Conservation (phyloP, 2,113 vertebrate genomes). For the Arvicanthis niloticus region DNA sequence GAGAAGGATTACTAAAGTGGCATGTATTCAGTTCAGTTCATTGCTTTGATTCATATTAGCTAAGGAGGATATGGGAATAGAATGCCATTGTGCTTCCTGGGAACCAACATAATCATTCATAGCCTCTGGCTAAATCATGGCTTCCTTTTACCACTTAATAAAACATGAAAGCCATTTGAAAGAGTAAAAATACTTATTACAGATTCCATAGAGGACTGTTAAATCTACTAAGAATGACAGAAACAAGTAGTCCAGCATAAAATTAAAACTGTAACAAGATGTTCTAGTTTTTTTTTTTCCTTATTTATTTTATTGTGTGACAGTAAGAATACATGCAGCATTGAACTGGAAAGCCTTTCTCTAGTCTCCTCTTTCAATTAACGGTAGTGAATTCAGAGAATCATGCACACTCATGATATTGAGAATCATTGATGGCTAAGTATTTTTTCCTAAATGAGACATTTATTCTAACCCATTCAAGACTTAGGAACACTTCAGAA, state of each 20-base stretch:
- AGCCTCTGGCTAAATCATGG: background rate
- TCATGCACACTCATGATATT: background rate
- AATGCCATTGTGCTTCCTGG: background rate
- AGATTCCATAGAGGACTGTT: background rate
- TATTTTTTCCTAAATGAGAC: background rate
- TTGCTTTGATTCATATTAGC: background rate
- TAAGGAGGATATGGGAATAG: background rate
- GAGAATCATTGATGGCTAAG: background rate
- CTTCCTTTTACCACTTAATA: conserved; percentile 9
- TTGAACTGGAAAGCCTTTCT: background rate
- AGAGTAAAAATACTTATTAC: background rate
- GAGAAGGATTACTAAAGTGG: background rate
- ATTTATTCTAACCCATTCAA: background rate
- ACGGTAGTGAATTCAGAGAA: too few species aligned
- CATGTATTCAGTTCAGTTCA: background rate
- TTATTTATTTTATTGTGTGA: background rate
- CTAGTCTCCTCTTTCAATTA: background rate
- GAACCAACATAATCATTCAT: background rate
- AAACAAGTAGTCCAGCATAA: background rate
- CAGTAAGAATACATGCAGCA: background rate
- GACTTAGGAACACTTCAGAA: background rate
- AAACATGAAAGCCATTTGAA: background rate
- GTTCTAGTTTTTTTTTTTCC: background rate
- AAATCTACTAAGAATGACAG: background rate
- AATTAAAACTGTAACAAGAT: background rate